These are phyloP conservation scores for Drosophila grimshawi DNA, from an alignment of 1,140 invertebrate species.

Conservation along the genomic window DNA sequence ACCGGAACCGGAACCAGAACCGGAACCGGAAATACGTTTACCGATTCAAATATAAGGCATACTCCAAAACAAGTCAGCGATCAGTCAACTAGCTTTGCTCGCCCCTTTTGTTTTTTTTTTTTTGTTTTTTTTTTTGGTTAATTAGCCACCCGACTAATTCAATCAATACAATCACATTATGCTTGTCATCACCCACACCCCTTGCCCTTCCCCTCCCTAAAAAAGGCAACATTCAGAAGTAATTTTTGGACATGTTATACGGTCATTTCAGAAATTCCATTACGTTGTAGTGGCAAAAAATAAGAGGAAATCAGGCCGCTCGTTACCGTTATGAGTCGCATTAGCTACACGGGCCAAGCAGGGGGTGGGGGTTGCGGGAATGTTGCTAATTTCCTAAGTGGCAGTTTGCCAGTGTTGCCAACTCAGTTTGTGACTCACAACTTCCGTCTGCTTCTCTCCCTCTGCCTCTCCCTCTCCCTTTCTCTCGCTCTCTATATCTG, in stretches of 20 bases:
- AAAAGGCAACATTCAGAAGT: neutral
- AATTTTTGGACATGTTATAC: conserved; percentile 2
- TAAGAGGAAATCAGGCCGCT: neutral
- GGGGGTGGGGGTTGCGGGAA: conserved; percentile 10
- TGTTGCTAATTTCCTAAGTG: conserved; percentile 51
- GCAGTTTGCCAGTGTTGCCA: conserved; percentile 16
- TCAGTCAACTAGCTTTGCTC: no score
- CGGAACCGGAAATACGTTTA: no score
- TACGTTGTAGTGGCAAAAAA: conserved; percentile 2
- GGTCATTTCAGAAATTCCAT: conserved; percentile 21
- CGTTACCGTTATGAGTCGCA: conserved; percentile 26
- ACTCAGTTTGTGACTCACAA: conserved; percentile 3
- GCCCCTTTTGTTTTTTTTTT: no score
- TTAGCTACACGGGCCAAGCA: neutral
- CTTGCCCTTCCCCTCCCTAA: neutral
- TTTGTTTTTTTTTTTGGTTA: neutral
- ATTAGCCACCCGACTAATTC: neutral
- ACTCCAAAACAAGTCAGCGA: no score
- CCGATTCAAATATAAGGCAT: no score
- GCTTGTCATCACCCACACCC: neutral
- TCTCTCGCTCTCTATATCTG: neutral
- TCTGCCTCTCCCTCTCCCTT: no score
- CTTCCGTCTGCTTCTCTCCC: neutral
- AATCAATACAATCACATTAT: neutral
- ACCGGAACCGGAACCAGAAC: no score